Evolutionary conservation across 2,888 invertebrate genomes (phyloP).

Genomic region (Plusia festucae): DNA sequence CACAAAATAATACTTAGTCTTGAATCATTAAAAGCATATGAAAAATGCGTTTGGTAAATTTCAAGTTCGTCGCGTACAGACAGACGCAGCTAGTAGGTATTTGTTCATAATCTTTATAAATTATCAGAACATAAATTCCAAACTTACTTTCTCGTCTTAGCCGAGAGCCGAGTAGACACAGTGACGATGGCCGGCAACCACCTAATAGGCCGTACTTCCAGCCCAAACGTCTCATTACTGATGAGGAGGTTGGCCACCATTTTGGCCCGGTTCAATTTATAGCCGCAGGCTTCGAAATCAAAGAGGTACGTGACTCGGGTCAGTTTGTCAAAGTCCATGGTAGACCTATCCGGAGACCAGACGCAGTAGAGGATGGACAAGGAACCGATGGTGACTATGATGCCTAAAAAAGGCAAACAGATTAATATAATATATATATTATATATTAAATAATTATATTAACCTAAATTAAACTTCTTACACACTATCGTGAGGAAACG

Average conservation of each 20-base stretch:
- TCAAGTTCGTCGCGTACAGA: too few species aligned
- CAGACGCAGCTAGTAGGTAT: too few species aligned
- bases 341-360: slow-evolving; percentile 70
- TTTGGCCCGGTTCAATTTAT: slow-evolving; percentile 52
- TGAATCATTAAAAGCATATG: too few species aligned
- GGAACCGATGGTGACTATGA: slow-evolving; percentile 64
- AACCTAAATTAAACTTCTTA: too few species aligned
- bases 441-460: background rate
- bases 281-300: slow-evolving; percentile 73
- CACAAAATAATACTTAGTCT: too few species aligned
- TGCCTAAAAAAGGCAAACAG: slow-evolving; percentile 64
- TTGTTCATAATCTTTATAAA: too few species aligned
- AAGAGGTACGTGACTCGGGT: slow-evolving; percentile 81
- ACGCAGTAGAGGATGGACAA: slow-evolving; percentile 68
- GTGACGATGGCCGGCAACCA: slow-evolving; percentile 66
- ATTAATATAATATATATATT: too few species aligned
- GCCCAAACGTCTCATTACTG: slow-evolving; percentile 68
- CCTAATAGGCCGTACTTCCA: slow-evolving; percentile 67
- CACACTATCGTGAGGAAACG: too few species aligned
- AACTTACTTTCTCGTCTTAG: slow-evolving; percentile 73
- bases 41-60: too few species aligned
- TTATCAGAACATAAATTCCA: too few species aligned
- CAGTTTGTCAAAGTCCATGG: slow-evolving; percentile 71
- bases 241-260: slow-evolving; percentile 65
- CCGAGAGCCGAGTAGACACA: slow-evolving; percentile 70